A percentile compares a stretch with the other conserved stretches of the same genome.
These are phyloP conservation scores for Caenorhabditis plicata DNA, from an alignment of 2,888 invertebrate genomes.

Conservation along the genomic window DNA sequence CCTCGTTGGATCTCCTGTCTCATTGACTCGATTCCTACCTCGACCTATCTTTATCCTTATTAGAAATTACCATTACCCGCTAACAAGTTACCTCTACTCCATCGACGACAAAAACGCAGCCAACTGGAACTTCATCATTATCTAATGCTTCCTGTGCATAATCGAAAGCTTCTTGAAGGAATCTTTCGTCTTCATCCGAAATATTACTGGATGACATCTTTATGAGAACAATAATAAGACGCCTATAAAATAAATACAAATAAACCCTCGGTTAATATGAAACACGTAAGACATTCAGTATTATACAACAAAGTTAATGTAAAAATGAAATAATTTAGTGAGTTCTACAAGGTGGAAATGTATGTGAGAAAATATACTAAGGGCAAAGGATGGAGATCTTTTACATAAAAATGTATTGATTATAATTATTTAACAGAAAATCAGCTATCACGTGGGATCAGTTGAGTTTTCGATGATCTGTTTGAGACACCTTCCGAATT, in stretches of 20 bases:
- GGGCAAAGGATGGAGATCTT: no score
- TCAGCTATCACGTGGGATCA: no score
- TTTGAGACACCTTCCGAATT: conserved; percentile 89
- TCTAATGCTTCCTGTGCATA: conserved; percentile 77
- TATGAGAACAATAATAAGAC: background rate
- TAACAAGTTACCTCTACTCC: conserved; percentile 33
- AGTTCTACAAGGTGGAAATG: no score
- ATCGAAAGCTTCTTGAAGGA: conserved; percentile 53
- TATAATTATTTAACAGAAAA: no score
- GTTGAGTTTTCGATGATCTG: conserved; percentile 81
- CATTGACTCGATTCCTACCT: conserved; percentile 71
- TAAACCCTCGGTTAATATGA: background rate
- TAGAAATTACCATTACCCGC: background rate
- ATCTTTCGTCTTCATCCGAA: conserved; percentile 2
- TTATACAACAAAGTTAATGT: background rate
- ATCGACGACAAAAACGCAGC: conserved; percentile 79
- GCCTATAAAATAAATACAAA: no score
- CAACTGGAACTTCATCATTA: conserved; percentile 91
- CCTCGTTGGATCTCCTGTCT: conserved; percentile 86
- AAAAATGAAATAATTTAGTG: background rate
- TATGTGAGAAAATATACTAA: no score
- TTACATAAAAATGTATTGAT: no score
- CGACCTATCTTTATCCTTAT: conserved; percentile 72
- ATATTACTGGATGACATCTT: conserved; percentile 6
- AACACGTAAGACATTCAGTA: background rate